Conservation (phyloP, 2,888 invertebrate species). For the Drosophila paramelanica region DNA sequence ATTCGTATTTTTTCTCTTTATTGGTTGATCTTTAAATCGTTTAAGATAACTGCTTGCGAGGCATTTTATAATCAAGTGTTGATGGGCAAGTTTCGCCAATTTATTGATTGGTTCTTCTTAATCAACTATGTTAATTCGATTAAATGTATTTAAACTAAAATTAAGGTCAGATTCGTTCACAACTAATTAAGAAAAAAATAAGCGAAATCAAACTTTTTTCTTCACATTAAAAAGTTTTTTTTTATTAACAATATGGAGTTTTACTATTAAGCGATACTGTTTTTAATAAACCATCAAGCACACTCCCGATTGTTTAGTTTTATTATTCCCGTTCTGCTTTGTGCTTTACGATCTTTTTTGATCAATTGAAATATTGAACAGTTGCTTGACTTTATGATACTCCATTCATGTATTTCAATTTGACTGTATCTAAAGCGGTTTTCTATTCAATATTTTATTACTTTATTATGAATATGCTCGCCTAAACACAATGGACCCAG, state of each 20-base stretch:
- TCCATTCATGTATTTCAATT: slow-evolving; percentile 27
- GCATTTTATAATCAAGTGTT: slow-evolving; percentile 47
- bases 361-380: slow-evolving; percentile 31
- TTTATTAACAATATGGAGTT: too few species aligned
- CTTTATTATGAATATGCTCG: slow-evolving; percentile 49
- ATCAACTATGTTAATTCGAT: slow-evolving; percentile 37
- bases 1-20: neutral
- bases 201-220: too few species aligned
- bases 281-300: neutral
- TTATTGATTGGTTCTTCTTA: slow-evolving; percentile 35
- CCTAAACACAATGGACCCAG: slow-evolving; percentile 11
- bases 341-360: neutral
- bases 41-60: neutral
- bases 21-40: slow-evolving; percentile 17
- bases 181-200: neutral
- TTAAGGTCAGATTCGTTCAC: neutral
- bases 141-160: slow-evolving; percentile 1
- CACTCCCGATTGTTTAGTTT: neutral
- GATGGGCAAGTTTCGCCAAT: slow-evolving; percentile 23
- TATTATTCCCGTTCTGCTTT: neutral
- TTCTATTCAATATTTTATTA: slow-evolving; percentile 44
- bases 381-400: slow-evolving; percentile 10
- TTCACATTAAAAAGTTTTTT: too few species aligned
- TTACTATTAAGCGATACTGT: too few species aligned
- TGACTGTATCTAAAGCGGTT: slow-evolving; percentile 12